phyloP scores from a whole-genome alignment of 2,888 invertebrate genomes.

The Apomyelois bistriatella region DNA sequence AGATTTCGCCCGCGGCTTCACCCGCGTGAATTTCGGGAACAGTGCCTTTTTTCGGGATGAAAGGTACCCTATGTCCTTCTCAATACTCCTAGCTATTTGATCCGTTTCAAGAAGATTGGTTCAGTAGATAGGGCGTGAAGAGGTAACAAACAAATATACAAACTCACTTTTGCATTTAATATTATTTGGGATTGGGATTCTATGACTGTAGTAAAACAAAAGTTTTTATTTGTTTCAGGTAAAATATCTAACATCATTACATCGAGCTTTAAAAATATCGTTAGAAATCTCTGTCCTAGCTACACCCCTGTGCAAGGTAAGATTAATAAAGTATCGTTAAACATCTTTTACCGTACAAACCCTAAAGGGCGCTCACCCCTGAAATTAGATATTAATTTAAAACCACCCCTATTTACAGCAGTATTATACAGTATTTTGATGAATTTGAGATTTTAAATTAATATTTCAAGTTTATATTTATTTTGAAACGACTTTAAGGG shows the following conservation, averaged over 20 bases:
- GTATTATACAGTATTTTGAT: constrained; percentile 33
- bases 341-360: constrained; percentile 19
- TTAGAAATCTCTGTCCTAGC: constrained; percentile 16
- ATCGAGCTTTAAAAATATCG: constrained; percentile 4
- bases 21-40: no score
- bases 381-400: constrained; percentile 74
- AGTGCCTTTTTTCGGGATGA: no score
- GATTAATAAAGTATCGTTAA: constrained; percentile 21
- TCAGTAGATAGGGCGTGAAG: no score
- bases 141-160: no score
- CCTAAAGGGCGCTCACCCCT: constrained; percentile 52
- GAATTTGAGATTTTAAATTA: constrained; percentile 41
- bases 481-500: background rate
- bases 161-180: no score
- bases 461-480: constrained; percentile 42
- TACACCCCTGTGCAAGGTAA: constrained; percentile 17
- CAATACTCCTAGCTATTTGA: no score
- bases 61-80: no score
- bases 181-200: no score
- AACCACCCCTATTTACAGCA: constrained; percentile 39
- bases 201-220: no score
- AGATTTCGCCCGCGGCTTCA: no score
- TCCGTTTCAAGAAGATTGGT: no score
- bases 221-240: background rate
- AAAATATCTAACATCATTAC: background rate